Evolutionary conservation across 2,797 vertebrate genomes (phyloP), one percentile per base, ranked within the genome.

Genomic region (Argyrosomus regius): DNA sequence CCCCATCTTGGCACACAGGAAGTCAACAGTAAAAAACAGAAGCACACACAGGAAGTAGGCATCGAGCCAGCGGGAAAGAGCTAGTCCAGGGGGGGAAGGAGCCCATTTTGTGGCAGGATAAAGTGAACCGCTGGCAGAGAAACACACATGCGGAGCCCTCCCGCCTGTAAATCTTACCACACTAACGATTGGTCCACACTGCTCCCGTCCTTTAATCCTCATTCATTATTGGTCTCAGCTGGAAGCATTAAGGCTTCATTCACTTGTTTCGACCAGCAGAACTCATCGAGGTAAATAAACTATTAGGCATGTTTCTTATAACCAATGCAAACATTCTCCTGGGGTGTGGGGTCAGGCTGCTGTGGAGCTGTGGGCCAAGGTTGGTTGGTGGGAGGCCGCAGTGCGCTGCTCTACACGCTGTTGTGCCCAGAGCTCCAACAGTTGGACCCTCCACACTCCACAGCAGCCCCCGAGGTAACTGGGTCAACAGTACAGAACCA

Each of bases 141-240:
- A 52, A 63, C 48, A 79, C 79, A 86, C 75, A 80, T 8, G 70
- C 83, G 2, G 78, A 79, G 84, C 68, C 79, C 87, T 86, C 88
- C 90, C 22, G 83, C 80, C 86, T 91, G 81, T 90, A 93, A 91
- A 90, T 91, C 92, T 88, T 74, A 85, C 79, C 79, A 71, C 76
- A 75, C 65, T 79, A 92, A 88, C 78, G 78, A 93, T 53, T 75
- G 82, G 84, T 86, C 88, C 76, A 82, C 78, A 64, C 87, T 58
- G 81, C 86, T 81, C 85, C 85, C 52, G 1, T 87, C 78, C 84
- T 83, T 86, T 94, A 93, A 93, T 93, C 88, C 82, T 83, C 71
- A 82, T 87, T 91, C 88, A 90, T 94, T 90, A 91, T 80, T 75
- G 87, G 91, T 68, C 91, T 84, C 91, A 87, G 90, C 89, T 92